phyloP scores from a whole-genome alignment of 2,888 invertebrate genomes.

The Ophion obscuratus region DNA sequence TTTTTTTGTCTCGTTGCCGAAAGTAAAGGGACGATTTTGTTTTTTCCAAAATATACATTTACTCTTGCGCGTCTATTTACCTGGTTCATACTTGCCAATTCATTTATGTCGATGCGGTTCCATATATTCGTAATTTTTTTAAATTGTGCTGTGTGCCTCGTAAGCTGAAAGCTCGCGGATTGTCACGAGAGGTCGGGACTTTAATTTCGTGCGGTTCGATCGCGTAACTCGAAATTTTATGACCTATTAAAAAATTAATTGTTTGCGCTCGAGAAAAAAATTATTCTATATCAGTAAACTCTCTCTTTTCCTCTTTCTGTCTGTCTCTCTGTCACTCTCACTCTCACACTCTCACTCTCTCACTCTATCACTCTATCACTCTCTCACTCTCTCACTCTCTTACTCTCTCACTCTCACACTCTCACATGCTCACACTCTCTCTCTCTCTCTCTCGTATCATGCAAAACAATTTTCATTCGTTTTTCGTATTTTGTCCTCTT shows the following conservation, averaged over 20 bases:
- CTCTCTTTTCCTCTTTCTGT: neutral
- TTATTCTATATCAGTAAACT: neutral
- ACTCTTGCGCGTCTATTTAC: constrained; percentile 17
- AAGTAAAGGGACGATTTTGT: neutral
- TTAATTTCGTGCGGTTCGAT: constrained; percentile 69
- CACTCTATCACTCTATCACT: neutral
- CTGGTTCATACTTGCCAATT: constrained; percentile 66
- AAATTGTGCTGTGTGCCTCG: constrained; percentile 68
- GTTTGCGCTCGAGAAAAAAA: neutral
- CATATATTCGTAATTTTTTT: constrained; percentile 41
- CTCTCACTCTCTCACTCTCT: neutral
- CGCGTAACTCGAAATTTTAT: constrained; percentile 35
- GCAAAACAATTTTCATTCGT: neutral
- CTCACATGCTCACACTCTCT: neutral
- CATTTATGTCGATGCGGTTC: constrained; percentile 60
- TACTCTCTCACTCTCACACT: neutral
- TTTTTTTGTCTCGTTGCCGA: neutral
- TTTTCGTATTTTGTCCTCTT: neutral
- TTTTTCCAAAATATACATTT: constrained; percentile 12
- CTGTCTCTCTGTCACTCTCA: neutral
- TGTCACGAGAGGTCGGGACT: constrained; percentile 69
- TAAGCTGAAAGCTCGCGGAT: constrained; percentile 68
- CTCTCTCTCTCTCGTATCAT: constrained; percentile 8
- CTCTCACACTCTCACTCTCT: neutral
- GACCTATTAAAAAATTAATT: neutral